A percentile compares a stretch with the other conserved stretches of the same genome.
phyloP scores from a whole-genome alignment of 2,797 vertebrate species.

The Prionace glauca region DNA sequence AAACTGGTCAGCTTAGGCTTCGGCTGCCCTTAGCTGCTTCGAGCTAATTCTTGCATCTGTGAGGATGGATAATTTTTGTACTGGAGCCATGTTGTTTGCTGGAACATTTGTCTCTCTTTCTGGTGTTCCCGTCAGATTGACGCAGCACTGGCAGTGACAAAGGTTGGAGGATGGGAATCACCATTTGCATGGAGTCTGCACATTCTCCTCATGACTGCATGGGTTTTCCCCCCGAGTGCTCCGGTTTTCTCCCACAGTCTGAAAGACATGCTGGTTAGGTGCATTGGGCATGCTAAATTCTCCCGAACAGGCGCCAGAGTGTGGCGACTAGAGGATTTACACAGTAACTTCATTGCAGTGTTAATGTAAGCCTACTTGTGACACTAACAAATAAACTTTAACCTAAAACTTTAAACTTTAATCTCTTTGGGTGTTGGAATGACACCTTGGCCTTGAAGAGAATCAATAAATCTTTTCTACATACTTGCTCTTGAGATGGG shows the following conservation, averaged over 20 bases:
- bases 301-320: too few relatives aligned
- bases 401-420: neutral
- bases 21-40: too few relatives aligned
- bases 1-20: neutral
- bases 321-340: too few relatives aligned
- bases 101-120: neutral
- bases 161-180: neutral
- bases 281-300: too few relatives aligned
- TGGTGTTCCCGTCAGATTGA: neutral
- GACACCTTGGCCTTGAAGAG: neutral
- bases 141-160: neutral
- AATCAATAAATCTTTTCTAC: neutral
- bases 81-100: neutral
- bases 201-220: too few relatives aligned
- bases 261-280: too few relatives aligned
- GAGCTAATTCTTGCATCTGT: neutral
- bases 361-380: too few relatives aligned
- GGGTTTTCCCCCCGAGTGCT: too few relatives aligned
- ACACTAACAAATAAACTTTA: too few relatives aligned
- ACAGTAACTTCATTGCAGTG: too few relatives aligned
- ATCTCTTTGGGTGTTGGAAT: neutral
- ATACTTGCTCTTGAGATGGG: neutral
- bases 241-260: too few relatives aligned
- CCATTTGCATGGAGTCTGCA: too few relatives aligned
- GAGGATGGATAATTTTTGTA: neutral